Conservation (phyloP, 2,113 vertebrate species). For the Physeter macrocephalus region DNA sequence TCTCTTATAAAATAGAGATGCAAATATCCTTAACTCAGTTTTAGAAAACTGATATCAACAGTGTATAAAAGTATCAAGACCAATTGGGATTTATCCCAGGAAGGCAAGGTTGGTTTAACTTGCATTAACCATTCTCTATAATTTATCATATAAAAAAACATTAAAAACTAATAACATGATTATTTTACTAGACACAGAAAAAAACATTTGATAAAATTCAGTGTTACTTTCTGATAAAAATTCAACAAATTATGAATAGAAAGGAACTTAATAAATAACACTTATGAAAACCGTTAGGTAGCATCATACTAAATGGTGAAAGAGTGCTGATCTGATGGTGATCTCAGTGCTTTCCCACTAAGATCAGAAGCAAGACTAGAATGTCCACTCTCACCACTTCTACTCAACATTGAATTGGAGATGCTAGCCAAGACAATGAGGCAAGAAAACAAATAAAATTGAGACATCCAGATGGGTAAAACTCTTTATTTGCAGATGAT, state of each 20-base stretch:
- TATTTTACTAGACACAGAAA: background rate
- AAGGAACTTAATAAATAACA: background rate
- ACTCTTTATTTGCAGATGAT: background rate
- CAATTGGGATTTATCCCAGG: background rate
- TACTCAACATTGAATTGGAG: background rate
- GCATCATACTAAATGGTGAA: background rate
- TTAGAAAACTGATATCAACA: background rate
- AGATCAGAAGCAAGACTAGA: background rate
- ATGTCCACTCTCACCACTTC: background rate
- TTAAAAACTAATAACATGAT: background rate
- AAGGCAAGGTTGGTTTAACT: background rate
- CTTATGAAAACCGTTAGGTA: background rate
- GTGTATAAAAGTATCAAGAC: background rate
- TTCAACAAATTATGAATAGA: background rate
- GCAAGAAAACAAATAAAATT: background rate
- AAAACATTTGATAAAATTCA: background rate
- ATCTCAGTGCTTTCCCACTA: background rate
- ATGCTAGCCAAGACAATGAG: background rate
- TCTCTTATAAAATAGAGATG: background rate
- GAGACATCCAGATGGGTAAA: background rate
- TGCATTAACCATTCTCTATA: background rate
- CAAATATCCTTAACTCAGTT: background rate
- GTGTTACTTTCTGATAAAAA: background rate
- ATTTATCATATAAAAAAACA: background rate
- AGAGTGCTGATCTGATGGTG: background rate